Evolutionary conservation across 2,113 vertebrate genomes (phyloP).

Genomic region (Litocranius walleri): DNA sequence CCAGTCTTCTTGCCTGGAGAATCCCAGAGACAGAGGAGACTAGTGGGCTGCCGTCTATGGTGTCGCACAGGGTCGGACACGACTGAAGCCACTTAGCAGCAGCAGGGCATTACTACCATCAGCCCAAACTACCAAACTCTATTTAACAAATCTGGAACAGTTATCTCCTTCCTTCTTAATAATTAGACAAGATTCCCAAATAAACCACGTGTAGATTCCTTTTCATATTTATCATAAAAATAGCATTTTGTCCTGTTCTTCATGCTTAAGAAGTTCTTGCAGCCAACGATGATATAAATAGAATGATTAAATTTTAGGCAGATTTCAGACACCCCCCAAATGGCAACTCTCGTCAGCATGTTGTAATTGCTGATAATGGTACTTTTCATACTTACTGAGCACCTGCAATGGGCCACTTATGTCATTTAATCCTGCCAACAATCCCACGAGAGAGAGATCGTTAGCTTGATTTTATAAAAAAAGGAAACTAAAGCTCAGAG

Average conservation of each 20-base stretch:
- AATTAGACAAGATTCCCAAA: neutral
- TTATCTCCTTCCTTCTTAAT: neutral
- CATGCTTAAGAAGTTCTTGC: neutral
- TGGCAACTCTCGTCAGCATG: neutral
- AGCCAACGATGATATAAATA: neutral
- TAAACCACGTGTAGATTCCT: neutral
- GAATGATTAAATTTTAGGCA: neutral
- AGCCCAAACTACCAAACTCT: neutral
- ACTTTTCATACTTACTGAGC: neutral
- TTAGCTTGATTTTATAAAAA: neutral
- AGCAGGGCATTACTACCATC: neutral
- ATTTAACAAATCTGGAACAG: neutral
- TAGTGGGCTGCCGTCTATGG: too few species aligned
- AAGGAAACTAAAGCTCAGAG: neutral
- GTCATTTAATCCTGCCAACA: neutral
- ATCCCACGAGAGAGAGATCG: neutral
- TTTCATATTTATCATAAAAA: neutral
- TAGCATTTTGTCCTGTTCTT: neutral
- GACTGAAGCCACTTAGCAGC: too few species aligned
- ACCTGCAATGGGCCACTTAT: neutral
- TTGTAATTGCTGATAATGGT: neutral
- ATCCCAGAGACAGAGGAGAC: too few species aligned
- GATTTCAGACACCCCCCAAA: neutral
- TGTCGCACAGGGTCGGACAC: too few species aligned
- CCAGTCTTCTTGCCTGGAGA: too few species aligned